Base-by-base conservation (phyloP, 2,888 invertebrate species). In the Habroteleia sp. region DNA sequence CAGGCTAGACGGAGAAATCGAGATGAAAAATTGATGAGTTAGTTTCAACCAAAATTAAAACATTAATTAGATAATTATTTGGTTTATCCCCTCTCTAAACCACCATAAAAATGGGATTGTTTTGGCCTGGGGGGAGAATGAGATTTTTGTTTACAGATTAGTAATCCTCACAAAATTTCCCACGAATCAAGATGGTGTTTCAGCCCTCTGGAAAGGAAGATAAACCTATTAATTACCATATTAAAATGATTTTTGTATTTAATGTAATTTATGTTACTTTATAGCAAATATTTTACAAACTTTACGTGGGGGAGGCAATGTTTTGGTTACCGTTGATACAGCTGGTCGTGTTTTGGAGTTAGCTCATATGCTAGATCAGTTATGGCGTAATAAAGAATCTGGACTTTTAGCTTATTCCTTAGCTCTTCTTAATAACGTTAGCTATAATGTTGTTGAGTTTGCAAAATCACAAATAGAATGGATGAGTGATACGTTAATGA, bases 401-500 rank as follows among this genome's bases (percentile, higher is more conserved):
- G 99, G 99, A 0, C 90, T 99, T 1, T 93, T 97, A 72, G 96
- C 97, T 0, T 99, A 99, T 89, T 97, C 97, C 0, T 89, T 99
- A 46, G 96, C 97, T 0, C 90, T 99, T 58, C 90, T 99, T 0
- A 99, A 96, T 81, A 98, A 99, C 86, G 98, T 99, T 71, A 97
- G 97, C 86, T 99, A 98, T 84, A 99, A 99, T 86, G 99, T 99
- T 0, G 96, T 99, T 1, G 99, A 99, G 89, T 99, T 99, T 89
- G 99, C 99, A 0, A 99, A 99, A 88, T 97, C 97, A 0, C 97
- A 95, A 91, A 97, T 99, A 79, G 99, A 99, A 89, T 99, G 99
- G 99, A 99, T 99, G 99, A 97, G 97, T 85, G 99, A 99, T 85
- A 99, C 98, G 85, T 90, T 99, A 33, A 97, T 98, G 91, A 93